phyloP scores from a whole-genome alignment of 1,140 invertebrate genomes.

The Amphibalanus amphitrite region DNA sequence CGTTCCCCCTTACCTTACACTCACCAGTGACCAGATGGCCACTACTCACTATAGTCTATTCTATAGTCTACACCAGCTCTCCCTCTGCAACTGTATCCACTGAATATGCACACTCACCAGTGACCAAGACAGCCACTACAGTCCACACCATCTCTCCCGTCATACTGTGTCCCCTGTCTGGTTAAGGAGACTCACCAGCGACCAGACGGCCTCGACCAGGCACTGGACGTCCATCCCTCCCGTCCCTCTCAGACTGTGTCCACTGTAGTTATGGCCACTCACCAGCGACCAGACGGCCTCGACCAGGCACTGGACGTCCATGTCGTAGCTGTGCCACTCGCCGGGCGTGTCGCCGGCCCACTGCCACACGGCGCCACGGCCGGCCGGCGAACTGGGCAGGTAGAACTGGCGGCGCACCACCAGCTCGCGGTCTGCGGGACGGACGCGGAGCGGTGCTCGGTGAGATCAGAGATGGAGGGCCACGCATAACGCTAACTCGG shows the following conservation, averaged over 20 bases:
- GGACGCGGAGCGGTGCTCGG: conserved; percentile 1
- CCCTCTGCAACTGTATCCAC: no score
- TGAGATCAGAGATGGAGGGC: no score
- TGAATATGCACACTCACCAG: conserved; percentile 35
- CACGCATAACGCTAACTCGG: no score
- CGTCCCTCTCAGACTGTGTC: no score
- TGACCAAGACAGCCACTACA: conserved; percentile 17
- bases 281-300: conserved; percentile 53
- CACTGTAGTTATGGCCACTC: no score
- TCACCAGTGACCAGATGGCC: neutral
- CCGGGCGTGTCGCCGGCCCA: conserved; percentile 38
- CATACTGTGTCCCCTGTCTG: no score
- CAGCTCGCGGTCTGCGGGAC: conserved; percentile 28
- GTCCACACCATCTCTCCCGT: neutral
- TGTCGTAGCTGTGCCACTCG: conserved; percentile 55
- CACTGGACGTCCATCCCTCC: no score
- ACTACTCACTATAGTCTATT: no score
- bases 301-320: conserved; percentile 57
- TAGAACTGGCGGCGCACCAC: conserved; percentile 58
- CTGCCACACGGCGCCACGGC: conserved; percentile 65
- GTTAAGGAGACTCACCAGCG: conserved; percentile 28
- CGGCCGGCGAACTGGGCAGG: conserved; percentile 52
- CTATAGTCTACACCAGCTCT: no score
- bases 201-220: conserved; percentile 41
- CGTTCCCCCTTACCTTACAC: conserved; percentile 9